phyloP scores from a whole-genome alignment of 2,113 vertebrate genomes.

The Leptosomus discolor region DNA sequence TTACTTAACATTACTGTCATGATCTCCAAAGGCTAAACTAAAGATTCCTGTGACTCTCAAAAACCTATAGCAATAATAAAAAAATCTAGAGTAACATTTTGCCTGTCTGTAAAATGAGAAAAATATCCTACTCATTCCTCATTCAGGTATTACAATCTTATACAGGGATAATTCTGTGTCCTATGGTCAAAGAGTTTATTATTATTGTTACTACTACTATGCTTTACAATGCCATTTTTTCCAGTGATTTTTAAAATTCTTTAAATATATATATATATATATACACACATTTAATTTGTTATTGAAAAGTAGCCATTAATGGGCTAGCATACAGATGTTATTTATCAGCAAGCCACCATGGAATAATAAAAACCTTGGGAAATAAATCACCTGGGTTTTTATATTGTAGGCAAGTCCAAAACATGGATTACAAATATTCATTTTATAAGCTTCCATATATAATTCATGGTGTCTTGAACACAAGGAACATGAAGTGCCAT shows the following conservation, averaged over 20 bases:
- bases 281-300: neutral
- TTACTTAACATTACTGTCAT: neutral
- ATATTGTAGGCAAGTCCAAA: neutral
- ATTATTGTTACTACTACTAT: neutral
- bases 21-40: neutral
- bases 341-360: neutral
- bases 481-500: neutral
- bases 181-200: neutral
- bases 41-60: neutral
- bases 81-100: neutral
- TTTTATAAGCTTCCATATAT: neutral
- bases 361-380: neutral
- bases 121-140: neutral
- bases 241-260: neutral
- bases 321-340: neutral
- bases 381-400: neutral
- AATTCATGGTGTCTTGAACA: neutral
- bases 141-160: neutral
- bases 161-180: neutral
- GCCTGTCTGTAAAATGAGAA: neutral
- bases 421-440: neutral
- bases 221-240: neutral
- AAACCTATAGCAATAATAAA: neutral
- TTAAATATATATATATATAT: neutral
- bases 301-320: neutral